These are phyloP conservation scores for Pectinophora gossypiella DNA, from an alignment of 1,140 invertebrate species.

Conservation along the genomic window DNA sequence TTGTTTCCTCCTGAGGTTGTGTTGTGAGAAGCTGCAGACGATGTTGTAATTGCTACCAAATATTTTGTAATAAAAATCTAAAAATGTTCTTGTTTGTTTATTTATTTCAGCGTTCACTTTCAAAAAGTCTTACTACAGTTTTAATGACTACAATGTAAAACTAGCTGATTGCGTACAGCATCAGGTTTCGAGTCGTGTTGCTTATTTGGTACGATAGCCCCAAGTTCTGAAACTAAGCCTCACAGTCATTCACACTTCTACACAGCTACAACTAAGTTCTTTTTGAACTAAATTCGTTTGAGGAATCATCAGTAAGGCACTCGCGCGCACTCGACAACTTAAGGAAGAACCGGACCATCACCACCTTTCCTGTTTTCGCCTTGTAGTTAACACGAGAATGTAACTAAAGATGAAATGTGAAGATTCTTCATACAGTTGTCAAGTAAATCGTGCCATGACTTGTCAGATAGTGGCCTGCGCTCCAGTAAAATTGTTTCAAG, in stretches of 20 bases:
- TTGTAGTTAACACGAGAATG: too few relatives aligned
- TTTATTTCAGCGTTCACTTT: slow-evolving; percentile 4
- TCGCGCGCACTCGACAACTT: not conserved
- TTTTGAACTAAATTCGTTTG: slow-evolving; percentile 2
- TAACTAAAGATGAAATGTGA: not conserved
- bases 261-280: not conserved
- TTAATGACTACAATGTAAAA: slow-evolving; percentile 16
- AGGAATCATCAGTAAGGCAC: slow-evolving; percentile 3
- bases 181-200: slow-evolving; percentile 1
- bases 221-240: not conserved
- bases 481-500: not conserved
- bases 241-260: slow-evolving; percentile 3
- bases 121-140: slow-evolving; percentile 2
- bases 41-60: too few relatives aligned
- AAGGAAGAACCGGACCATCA: not conserved
- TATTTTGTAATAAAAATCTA: not conserved
- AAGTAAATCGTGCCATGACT: not conserved
- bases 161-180: slow-evolving; percentile 10
- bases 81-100: not conserved
- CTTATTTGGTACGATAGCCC: slow-evolving; percentile 41
- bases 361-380: not conserved
- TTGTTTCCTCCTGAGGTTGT: too few relatives aligned
- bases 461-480: not conserved
- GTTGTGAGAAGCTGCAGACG: too few relatives aligned
- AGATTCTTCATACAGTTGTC: not conserved